phyloP scores from a whole-genome alignment of 2,113 vertebrate genomes.

The Gasterosteus nipponicus region DNA sequence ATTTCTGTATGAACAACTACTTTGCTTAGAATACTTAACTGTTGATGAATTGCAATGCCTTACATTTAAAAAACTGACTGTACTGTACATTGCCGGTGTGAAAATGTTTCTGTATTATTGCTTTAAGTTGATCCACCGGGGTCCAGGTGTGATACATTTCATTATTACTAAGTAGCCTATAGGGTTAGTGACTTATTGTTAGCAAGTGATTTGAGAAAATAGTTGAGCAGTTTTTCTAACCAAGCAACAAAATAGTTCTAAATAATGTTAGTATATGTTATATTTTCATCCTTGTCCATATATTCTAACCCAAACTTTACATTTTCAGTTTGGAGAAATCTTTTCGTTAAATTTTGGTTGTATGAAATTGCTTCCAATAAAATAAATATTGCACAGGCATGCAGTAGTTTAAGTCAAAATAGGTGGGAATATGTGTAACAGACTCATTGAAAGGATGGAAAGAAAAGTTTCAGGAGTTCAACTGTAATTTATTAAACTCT shows the following conservation, averaged over 20 bases:
- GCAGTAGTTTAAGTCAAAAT: conserved; percentile 18
- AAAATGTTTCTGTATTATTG: neutral
- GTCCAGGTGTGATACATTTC: neutral
- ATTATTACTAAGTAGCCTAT: neutral
- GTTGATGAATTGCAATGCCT: neutral
- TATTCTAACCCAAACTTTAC: neutral
- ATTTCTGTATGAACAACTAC: neutral
- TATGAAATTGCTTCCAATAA: neutral
- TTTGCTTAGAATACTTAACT: neutral
- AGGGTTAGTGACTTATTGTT: neutral
- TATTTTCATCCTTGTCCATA: neutral
- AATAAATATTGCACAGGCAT: neutral
- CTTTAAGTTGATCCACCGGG: neutral
- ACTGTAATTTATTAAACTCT: neutral
- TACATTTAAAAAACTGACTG: neutral
- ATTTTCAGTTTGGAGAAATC: neutral
- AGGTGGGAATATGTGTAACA: too few relatives aligned
- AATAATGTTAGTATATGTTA: neutral
- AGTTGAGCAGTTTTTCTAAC: neutral
- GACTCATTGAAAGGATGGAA: conserved; percentile 7
- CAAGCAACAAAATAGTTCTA: neutral
- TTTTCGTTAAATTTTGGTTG: neutral
- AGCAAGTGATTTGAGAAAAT: neutral
- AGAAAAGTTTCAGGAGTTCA: neutral
- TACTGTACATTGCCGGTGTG: neutral